These are phyloP conservation scores for Mobula hypostoma DNA, from an alignment of 2,113 vertebrate genomes.

Conservation along the genomic window DNA sequence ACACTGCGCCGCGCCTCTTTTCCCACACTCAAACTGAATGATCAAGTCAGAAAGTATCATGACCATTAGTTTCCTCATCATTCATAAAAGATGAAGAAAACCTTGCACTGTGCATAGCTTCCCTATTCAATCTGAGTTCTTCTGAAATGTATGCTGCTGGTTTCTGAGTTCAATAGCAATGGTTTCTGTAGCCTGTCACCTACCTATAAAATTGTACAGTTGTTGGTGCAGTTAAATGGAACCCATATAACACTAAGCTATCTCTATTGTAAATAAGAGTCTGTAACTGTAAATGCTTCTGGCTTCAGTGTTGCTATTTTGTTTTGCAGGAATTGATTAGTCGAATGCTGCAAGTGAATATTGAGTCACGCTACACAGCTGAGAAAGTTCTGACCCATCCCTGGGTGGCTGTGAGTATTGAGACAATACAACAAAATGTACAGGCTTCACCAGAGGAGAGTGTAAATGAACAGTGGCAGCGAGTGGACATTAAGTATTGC, in stretches of 20 bases:
- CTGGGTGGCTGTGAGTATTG: slow-evolving; percentile 83
- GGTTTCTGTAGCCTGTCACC: neutral
- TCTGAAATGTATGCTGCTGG: neutral
- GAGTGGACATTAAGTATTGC: neutral
- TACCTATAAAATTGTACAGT: neutral
- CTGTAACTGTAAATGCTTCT: neutral
- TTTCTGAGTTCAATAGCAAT: neutral
- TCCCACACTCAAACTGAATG: neutral
- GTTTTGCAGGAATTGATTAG: slow-evolving; percentile 78
- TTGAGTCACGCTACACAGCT: slow-evolving; percentile 79
- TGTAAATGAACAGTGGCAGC: neutral
- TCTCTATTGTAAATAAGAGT: neutral
- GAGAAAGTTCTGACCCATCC: slow-evolving; percentile 83
- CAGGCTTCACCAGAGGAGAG: neutral
- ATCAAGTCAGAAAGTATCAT: neutral
- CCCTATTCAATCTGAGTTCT: neutral
- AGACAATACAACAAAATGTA: neutral
- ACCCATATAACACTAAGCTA: neutral
- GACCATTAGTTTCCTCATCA: neutral
- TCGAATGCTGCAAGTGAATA: slow-evolving; percentile 85
- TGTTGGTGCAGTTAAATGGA: neutral
- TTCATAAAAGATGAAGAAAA: neutral
- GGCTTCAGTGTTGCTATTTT: slow-evolving; percentile 28
- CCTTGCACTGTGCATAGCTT: neutral
- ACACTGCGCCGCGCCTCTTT: neutral